Evolutionary conservation across 2,888 invertebrate species (phyloP), one percentile per base, ranked within the genome.

Genomic region (Rugalucina vietnamica): DNA sequence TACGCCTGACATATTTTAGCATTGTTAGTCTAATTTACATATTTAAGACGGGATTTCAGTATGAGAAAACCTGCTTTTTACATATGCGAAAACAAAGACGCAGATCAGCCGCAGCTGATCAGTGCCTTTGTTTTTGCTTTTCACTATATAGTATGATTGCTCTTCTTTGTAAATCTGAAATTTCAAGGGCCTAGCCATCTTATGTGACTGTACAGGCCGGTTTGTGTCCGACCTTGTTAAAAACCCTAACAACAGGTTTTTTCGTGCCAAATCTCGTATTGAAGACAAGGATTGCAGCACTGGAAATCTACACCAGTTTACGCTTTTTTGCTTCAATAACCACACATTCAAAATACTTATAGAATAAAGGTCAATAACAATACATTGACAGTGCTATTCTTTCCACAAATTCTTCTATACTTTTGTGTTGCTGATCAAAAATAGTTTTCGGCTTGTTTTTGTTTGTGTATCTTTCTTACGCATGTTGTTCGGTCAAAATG

Each of bases 261-360:
- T n/a, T n/a, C n/a, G n/a, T n/a, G n/a, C n/a, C n/a, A n/a, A n/a
- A n/a, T n/a, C n/a, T n/a, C n/a, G n/a, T n/a, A n/a, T n/a, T n/a
- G n/a, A n/a, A n/a, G n/a, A n/a, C 21, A 65, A 65, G 65, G 27
- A 27, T 34, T 65, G 29, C 21, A 36, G 24, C 1, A 34, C 39
- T 43, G 32, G 76, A 60, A 76, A 76, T 76, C 57, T 37, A 76
- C 76, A 57, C 76, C 60, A 36, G 18, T 76, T 37, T 57, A 76
- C 57, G 60, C 39, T 24, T 60, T 37, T 60, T 39, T 60, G 76
- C 76, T 65, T 60, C 76, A 39, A n/a, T 76, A 60, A 39, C 24
- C 76, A 76, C 36, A 34, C 37, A 76, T 76, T 76, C 76, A 76
- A 60, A 76, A 12, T 70, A 32, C 37, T 27, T 34, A 34, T 65